Evolutionary conservation across 1,140 invertebrate genomes (phyloP).

Genomic region (Heliconius hewitsoni): DNA sequence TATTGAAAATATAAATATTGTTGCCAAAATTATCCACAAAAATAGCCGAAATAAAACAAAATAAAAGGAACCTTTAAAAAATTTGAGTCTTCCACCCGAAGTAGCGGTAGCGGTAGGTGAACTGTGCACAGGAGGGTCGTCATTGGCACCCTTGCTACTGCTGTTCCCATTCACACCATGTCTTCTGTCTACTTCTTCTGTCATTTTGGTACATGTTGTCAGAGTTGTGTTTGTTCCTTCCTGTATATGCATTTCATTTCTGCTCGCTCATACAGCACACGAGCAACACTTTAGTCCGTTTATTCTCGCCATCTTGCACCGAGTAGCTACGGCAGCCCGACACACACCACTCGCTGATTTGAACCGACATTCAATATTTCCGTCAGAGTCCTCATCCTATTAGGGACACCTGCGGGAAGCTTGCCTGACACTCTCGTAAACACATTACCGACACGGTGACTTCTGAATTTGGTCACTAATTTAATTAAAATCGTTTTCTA

Average conservation of each 20-base stretch:
- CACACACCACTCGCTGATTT: constrained; percentile 58
- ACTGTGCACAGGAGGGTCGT: constrained; percentile 66
- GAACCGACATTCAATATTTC: constrained; percentile 67
- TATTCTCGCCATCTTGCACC: constrained; percentile 70
- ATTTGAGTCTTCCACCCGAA: constrained; percentile 83
- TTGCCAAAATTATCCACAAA: not conserved
- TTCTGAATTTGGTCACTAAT: constrained; percentile 61
- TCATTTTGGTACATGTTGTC: constrained; percentile 86
- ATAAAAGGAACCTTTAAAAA: constrained; percentile 82
- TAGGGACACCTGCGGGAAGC: constrained; percentile 75
- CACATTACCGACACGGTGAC: constrained; percentile 77
- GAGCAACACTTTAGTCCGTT: constrained; percentile 68
- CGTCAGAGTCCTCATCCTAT: constrained; percentile 76
- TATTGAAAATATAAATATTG: not conserved
- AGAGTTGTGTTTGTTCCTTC: constrained; percentile 81
- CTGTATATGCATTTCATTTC: constrained; percentile 82
- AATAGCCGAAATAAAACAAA: constrained; percentile 36
- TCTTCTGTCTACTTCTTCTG: constrained; percentile 84
- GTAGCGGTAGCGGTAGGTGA: constrained; percentile 60
- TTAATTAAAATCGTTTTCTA: constrained; percentile 46
- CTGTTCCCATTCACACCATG: constrained; percentile 84
- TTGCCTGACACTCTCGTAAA: constrained; percentile 71
- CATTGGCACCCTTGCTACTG: constrained; percentile 76
- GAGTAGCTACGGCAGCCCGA: constrained; percentile 55
- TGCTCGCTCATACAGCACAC: constrained; percentile 71